These are phyloP conservation scores for Drosophila baimaii DNA, from an alignment of 1,140 invertebrate species.

Conservation along the genomic window DNA sequence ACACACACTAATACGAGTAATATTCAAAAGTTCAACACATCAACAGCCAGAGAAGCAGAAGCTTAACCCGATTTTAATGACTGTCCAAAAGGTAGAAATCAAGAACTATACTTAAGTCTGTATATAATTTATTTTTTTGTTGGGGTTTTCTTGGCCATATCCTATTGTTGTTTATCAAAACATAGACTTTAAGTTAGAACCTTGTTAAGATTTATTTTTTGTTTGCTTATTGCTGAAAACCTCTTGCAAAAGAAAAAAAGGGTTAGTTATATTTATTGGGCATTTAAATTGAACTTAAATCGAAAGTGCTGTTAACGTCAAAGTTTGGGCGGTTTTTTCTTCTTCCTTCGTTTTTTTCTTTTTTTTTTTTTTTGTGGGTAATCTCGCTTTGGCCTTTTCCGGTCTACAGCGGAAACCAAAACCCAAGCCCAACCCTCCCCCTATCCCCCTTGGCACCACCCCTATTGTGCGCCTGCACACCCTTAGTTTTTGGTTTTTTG, in stretches of 20 bases:
- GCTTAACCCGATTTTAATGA: constrained; percentile 14
- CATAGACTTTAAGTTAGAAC: too few species aligned
- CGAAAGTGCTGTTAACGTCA: constrained; percentile 4
- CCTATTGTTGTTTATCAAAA: too few species aligned
- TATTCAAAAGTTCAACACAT: constrained; percentile 11
- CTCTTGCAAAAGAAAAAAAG: background rate
- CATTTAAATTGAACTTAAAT: constrained; percentile 16
- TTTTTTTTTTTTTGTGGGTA: constrained; percentile 15
- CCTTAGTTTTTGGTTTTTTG: constrained; percentile 41
- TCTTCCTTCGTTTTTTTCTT: constrained; percentile 13
- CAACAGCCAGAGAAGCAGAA: background rate
- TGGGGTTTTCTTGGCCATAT: background rate
- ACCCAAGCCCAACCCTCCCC: background rate
- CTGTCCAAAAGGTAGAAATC: background rate
- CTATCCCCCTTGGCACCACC: background rate
- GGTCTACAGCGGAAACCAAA: constrained; percentile 18
- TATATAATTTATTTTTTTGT: background rate
- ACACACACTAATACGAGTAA: too few species aligned
- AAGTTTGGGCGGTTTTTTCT: constrained; percentile 12
- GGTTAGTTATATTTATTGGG: background rate
- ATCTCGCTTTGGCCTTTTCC: constrained; percentile 48
- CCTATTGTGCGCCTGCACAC: background rate
- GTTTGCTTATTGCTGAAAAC: too few species aligned
- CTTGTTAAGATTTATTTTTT: background rate
- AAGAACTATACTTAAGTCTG: background rate